phyloP scores from a whole-genome alignment of 2,888 invertebrate species.

The Oscheius sp. region DNA sequence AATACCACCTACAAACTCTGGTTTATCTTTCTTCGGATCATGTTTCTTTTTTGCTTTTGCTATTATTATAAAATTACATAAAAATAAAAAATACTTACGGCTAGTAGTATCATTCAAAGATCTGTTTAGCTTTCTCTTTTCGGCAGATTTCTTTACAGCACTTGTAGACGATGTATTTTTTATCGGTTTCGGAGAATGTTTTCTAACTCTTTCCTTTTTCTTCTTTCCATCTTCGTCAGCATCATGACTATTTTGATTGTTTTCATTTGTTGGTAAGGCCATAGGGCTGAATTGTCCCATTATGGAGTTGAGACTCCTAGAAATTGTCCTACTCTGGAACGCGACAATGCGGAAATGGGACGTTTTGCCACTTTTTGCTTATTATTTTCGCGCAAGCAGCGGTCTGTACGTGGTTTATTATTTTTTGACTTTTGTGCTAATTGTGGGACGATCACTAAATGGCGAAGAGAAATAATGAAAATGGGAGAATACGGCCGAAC shows the following conservation, averaged over 20 bases:
- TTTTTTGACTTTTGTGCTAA: too few species aligned
- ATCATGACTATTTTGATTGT: background rate
- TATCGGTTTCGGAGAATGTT: too few species aligned
- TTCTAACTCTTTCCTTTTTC: background rate
- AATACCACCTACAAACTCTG: conserved; percentile 43
- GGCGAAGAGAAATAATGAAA: background rate
- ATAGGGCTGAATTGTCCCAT: too few species aligned
- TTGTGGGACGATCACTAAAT: too few species aligned
- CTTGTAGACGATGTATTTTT: too few species aligned
- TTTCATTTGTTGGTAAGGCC: too few species aligned
- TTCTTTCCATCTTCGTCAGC: conserved; percentile 13
- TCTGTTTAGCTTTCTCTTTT: background rate
- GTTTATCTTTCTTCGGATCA: conserved; percentile 39
- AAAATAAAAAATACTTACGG: conserved; percentile 7
- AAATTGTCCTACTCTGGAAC: too few species aligned
- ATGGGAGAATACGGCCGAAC: background rate
- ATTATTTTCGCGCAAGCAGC: too few species aligned
- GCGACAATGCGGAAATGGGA: too few species aligned
- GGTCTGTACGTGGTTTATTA: too few species aligned
- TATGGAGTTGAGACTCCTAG: too few species aligned
- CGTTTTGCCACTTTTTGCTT: too few species aligned
- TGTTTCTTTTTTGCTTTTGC: conserved; percentile 39
- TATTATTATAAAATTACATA: background rate
- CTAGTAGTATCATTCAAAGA: conserved; percentile 2
- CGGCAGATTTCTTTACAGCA: background rate